Evolutionary conservation across 2,113 vertebrate species (phyloP).

Genomic region (Channa argus): DNA sequence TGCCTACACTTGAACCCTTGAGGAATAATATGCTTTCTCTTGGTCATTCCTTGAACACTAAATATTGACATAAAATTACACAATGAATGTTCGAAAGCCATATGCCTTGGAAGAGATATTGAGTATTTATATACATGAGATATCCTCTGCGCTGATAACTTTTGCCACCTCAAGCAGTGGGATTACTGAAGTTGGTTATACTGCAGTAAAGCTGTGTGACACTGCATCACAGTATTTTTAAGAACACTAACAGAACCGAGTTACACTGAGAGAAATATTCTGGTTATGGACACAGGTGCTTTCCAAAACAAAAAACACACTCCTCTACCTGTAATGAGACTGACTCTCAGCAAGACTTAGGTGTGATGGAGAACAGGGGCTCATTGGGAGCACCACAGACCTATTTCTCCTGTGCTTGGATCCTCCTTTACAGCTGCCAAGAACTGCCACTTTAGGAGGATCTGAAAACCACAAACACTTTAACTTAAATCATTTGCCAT

Average conservation of each 20-base stretch:
- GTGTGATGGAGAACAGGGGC: slow-evolving; percentile 83
- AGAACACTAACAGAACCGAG: too few relatives aligned
- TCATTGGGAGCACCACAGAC: slow-evolving; percentile 86
- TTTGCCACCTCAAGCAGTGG: background rate
- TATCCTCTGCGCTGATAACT: background rate
- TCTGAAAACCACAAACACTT: slow-evolving; percentile 72
- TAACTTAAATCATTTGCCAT: background rate
- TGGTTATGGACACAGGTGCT: background rate
- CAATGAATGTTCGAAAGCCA: background rate
- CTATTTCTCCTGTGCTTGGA: slow-evolving; percentile 66
- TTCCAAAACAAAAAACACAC: background rate
- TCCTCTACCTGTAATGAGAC: slow-evolving; percentile 67
- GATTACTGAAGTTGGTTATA: background rate
- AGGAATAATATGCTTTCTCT: slow-evolving; percentile 71
- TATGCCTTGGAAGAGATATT: background rate
- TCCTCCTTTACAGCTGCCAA: slow-evolving; percentile 75
- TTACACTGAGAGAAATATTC: background rate
- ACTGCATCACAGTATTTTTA: background rate
- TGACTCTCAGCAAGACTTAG: slow-evolving; percentile 82
- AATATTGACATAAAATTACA: slow-evolving; percentile 35
- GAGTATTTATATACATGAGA: background rate
- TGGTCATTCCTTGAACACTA: slow-evolving; percentile 76
- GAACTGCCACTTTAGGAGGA: slow-evolving; percentile 76
- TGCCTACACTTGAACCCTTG: slow-evolving; percentile 66
- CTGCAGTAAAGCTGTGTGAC: background rate